Evolutionary conservation across 2,797 vertebrate genomes (phyloP).

Genomic region (Melanotaenia nigrans): DNA sequence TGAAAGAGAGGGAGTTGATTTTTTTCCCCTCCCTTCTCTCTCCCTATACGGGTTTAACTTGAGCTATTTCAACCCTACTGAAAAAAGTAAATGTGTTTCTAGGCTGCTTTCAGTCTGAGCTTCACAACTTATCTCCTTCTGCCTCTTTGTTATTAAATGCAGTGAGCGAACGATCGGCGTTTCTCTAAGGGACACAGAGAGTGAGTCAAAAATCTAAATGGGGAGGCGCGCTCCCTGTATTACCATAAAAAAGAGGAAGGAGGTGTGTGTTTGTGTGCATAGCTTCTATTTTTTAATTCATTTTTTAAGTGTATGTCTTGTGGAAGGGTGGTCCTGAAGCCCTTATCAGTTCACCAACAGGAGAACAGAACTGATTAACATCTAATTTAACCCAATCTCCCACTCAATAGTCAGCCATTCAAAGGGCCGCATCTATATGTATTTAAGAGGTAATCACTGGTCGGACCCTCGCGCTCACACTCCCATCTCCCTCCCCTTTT

Average conservation of each 20-base stretch:
- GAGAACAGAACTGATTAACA: slow-evolving; percentile 84
- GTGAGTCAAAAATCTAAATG: slow-evolving; percentile 71
- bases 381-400: slow-evolving; percentile 83
- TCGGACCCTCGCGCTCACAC: slow-evolving; percentile 50
- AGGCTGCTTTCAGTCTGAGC: slow-evolving; percentile 76
- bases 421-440: slow-evolving; percentile 77
- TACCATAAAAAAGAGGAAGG: slow-evolving; percentile 73
- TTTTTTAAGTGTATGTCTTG: slow-evolving; percentile 36
- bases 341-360: slow-evolving; percentile 83
- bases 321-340: slow-evolving; percentile 64
- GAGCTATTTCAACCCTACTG: slow-evolving; percentile 69
- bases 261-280: slow-evolving; percentile 41
- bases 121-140: slow-evolving; percentile 77
- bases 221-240: slow-evolving; percentile 67
- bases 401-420: slow-evolving; percentile 71
- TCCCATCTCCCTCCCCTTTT: slow-evolving; percentile 44
- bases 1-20: slow-evolving; percentile 67
- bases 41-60: slow-evolving; percentile 67
- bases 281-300: background rate
- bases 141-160: slow-evolving; percentile 74
- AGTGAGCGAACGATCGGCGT: slow-evolving; percentile 68
- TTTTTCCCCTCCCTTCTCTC: slow-evolving; percentile 19
- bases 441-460: slow-evolving; percentile 81
- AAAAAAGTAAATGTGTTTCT: slow-evolving; percentile 75
- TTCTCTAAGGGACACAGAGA: slow-evolving; percentile 67